Evolutionary conservation across 2,113 vertebrate genomes (phyloP), one percentile per base, ranked within the genome.

Genomic region (Helogale parvula): DNA sequence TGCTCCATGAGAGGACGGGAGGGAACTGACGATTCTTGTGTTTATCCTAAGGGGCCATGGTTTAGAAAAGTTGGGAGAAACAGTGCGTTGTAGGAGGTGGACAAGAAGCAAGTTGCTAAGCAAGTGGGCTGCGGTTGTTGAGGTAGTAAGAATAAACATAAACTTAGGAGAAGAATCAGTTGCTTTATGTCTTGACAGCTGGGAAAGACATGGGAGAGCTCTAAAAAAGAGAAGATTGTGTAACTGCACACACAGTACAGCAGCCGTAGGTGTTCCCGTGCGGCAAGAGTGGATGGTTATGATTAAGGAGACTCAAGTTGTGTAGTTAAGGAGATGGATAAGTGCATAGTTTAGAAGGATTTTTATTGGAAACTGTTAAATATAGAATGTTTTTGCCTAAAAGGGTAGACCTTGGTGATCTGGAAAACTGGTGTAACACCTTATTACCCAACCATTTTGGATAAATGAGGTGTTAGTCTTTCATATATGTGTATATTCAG

Each of bases 141-240:
- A 86, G 52, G 65, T 83, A 63, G 50, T 94, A 60, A 65, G 54
- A 41, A 33, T 89, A 92, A 96, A 79, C 7, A 52, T 47, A 90
- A 85, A 94, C 79, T 76, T 90, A 45, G 88, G 92, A 94, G 76
- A 94, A 74, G 82, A 94, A 74, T 17, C 45, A 71, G 52, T 87
- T 74, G 65, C 92, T 95, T 88, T 95, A 29, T 90, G 52, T 90
- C 52, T 94, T 87, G 83, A 90, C 84, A 86, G 27, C 71, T 91
- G 85, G 57, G 66, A 74, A 88, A 84, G 57, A 94, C 83, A 35
- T 15, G 77, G 79, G 69, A 57, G 57, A 91, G 29, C 54, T 85
- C 50, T 60, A 41, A 63, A 74, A 69, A 71, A 79, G 14, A n/a
- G 29, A 86, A 65, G 79, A 50, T 90, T 68, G 50, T 81, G 13